Evolutionary conservation across 2,797 vertebrate genomes (phyloP), one percentile per base, ranked within the genome.

Genomic region (Denticeps clupeoides): DNA sequence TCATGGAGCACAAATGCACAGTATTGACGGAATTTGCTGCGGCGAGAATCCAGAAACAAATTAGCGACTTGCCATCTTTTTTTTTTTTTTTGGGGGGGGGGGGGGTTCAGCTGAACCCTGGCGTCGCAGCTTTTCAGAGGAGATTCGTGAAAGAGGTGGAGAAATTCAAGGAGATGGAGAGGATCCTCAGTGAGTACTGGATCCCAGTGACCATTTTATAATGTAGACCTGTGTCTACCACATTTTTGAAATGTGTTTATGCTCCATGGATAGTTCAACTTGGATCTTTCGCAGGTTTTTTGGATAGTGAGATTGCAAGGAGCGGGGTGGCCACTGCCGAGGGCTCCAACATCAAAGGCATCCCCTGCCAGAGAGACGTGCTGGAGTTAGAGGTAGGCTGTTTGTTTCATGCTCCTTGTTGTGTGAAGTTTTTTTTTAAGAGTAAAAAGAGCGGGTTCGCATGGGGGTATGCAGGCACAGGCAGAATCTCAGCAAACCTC

Each of bases 121-220:
- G 29, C 16, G 37, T 45, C 7, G 29, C 47, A 3, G 43, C 45
- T 4, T 68, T 63, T 51, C 63, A 68, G 37, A 59, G 63, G 32
- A 59, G 45, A 16, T 71, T 71, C 59, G 61, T 64, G 47, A 68
- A 68, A 21, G 65, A 70, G 24, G 60, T 68, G 32, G 65, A 52
- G 37, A 64, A 60, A 56, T 68, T 68, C 45, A 65, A 71, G 46
- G 57, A 68, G 47, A 70, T 70, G 57, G 68, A 70, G 37, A 59
- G 63, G 52, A 60, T 68, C 28, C 27, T 66, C 18, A 35, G 68
- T 70, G 51, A 65, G 63, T 59, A 37, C 12, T 5, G 24, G 25
- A 15, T 22, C 48, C 38, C 26, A 12, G 11, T 6, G 2, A 9
- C 7, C 15, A 10, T 13, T 27, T 11, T 26, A 6, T 32, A n/a